Conservation (phyloP, 53 echinoderm and acorn worm species). For the Actinopyga echinites region DNA sequence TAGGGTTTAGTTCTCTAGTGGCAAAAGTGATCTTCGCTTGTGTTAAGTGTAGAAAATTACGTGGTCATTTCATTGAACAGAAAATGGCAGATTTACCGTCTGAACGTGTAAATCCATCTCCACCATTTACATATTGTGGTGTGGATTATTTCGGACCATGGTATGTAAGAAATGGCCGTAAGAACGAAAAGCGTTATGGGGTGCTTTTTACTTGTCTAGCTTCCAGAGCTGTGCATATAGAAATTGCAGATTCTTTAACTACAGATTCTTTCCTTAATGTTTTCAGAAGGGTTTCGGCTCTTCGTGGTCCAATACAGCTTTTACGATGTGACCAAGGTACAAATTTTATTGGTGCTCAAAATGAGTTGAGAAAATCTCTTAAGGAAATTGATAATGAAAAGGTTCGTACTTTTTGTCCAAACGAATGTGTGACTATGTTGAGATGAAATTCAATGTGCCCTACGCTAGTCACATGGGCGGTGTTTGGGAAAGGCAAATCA, state of each 20-base stretch:
- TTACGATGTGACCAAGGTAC: conserved; percentile 61
- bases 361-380: conserved; percentile 43
- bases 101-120: conserved; percentile 45
- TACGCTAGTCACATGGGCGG: conserved; percentile 67
- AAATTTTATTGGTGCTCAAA: conserved; percentile 55
- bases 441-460: conserved; percentile 62
- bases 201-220: conserved; percentile 52
- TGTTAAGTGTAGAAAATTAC: conserved; percentile 1
- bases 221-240: conserved; percentile 46
- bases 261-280: conserved; percentile 50
- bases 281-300: conserved; percentile 32
- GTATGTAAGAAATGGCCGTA: conserved; percentile 49
- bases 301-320: conserved; percentile 45
- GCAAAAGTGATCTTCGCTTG: background rate
- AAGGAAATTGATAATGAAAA: conserved; percentile 40
- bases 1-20: background rate
- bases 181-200: conserved; percentile 37
- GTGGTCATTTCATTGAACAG: background rate
- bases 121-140: conserved; percentile 46
- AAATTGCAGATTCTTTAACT: conserved; percentile 13
- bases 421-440: background rate
- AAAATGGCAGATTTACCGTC: conserved; percentile 34
- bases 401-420: background rate
- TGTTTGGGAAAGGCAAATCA: conserved; percentile 71
- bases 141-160: conserved; percentile 53